Evolutionary conservation across 2,888 invertebrate genomes (phyloP).

Genomic region (Meta bourneti): DNA sequence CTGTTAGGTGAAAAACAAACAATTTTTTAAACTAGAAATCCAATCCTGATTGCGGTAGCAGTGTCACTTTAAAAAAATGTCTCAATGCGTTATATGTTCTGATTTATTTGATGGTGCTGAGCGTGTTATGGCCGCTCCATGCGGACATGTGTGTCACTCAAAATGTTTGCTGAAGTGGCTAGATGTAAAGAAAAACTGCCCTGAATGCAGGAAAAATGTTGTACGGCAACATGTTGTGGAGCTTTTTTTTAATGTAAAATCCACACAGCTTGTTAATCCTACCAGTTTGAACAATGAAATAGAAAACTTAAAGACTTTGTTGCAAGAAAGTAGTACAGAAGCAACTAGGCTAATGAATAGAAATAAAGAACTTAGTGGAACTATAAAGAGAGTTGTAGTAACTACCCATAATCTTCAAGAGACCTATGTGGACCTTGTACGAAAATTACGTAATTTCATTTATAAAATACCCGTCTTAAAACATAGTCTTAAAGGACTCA

Average conservation of each 20-base stretch:
- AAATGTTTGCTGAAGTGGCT: background rate
- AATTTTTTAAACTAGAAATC: no score
- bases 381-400: background rate
- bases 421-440: background rate
- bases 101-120: background rate
- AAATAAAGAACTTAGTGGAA: background rate
- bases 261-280: background rate
- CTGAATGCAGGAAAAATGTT: background rate
- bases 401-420: background rate
- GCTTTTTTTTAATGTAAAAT: background rate
- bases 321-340: background rate
- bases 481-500: no score
- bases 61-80: background rate
- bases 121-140: background rate
- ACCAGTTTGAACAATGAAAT: background rate
- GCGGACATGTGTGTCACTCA: background rate
- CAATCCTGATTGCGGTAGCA: no score
- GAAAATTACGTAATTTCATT: no score
- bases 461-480: no score
- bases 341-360: background rate
- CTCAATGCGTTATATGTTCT: slow-evolving; percentile 2
- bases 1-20: no score
- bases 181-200: background rate
- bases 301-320: background rate
- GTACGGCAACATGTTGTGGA: background rate